Evolutionary conservation across 2,797 vertebrate genomes (phyloP).

Genomic region (Sorex maritimensis): DNA sequence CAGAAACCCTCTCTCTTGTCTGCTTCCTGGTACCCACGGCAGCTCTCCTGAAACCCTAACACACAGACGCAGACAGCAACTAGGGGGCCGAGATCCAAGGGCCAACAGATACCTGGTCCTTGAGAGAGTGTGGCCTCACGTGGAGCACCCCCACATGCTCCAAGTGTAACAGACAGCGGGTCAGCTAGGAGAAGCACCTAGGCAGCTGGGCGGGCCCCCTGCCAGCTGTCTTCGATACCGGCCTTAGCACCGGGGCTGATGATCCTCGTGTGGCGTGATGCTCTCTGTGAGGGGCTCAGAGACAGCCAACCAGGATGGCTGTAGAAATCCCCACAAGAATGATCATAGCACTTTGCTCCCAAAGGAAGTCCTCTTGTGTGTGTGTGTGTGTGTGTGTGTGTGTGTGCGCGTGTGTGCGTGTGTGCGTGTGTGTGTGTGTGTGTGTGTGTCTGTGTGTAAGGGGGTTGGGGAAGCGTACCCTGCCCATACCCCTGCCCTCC

Average conservation of each 20-base stretch:
- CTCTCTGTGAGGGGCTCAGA: too few species aligned
- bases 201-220: too few species aligned
- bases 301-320: neutral
- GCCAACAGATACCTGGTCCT: neutral
- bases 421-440: too few species aligned
- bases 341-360: neutral
- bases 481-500: too few species aligned
- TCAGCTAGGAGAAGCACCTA: neutral
- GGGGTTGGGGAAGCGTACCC: too few species aligned
- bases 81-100: neutral
- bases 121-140: neutral
- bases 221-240: too few species aligned
- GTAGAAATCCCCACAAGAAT: neutral
- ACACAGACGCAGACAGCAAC: neutral
- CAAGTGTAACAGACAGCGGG: neutral
- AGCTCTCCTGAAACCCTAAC: neutral
- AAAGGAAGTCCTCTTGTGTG: too few species aligned
- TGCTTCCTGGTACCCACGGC: neutral
- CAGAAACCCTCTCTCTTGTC: neutral
- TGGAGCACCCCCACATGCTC: neutral
- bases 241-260: too few species aligned
- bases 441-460: too few species aligned
- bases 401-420: too few species aligned
- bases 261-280: too few species aligned
- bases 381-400: too few species aligned